Percentiles rank a stretch among this genome's conserved stretches.
Evolutionary conservation across 1,140 invertebrate genomes (phyloP).

Genomic region (Rhagoletis zephyria): DNA sequence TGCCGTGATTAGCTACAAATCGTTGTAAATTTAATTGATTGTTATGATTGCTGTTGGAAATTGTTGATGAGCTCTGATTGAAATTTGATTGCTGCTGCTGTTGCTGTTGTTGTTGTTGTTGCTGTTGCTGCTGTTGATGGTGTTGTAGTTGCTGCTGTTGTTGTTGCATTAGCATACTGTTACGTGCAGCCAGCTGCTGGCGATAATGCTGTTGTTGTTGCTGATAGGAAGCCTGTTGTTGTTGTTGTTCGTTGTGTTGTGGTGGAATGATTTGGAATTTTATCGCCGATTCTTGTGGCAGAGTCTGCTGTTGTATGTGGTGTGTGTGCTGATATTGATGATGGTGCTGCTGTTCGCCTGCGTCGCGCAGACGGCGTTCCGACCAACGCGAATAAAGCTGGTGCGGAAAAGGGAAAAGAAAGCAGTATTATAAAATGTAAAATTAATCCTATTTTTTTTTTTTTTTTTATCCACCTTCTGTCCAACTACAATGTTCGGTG

Average conservation of each 20-base stretch:
- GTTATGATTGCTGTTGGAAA: slow-evolving; percentile 54
- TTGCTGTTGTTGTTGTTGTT: slow-evolving; percentile 64
- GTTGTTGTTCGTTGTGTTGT: slow-evolving; percentile 62
- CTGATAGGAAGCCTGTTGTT: slow-evolving; percentile 62
- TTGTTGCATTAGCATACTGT: slow-evolving; percentile 53
- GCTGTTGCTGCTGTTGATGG: slow-evolving; percentile 60
- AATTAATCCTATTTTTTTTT: no score
- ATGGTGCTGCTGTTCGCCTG: slow-evolving; percentile 56
- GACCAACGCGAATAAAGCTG: slow-evolving; percentile 71
- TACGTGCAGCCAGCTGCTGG: slow-evolving; percentile 38
- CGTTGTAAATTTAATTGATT: slow-evolving; percentile 68
- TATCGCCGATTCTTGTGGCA: slow-evolving; percentile 69
- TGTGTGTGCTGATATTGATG: slow-evolving; percentile 59
- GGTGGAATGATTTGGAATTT: slow-evolving; percentile 73
- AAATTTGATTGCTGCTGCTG: slow-evolving; percentile 62
- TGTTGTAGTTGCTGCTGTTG: slow-evolving; percentile 62
- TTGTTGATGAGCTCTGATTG: slow-evolving; percentile 60
- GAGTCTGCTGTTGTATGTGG: slow-evolving; percentile 67
- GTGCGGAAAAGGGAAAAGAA: background rate
- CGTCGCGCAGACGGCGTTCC: slow-evolving; percentile 65
- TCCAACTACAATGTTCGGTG: slow-evolving; percentile 71
- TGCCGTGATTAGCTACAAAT: slow-evolving; percentile 64
- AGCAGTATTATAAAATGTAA: background rate
- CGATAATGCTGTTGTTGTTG: slow-evolving; percentile 58
- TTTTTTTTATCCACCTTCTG: slow-evolving; percentile 62